phyloP scores from a whole-genome alignment of 2,113 vertebrate genomes.

The Muntiacus reevesi region DNA sequence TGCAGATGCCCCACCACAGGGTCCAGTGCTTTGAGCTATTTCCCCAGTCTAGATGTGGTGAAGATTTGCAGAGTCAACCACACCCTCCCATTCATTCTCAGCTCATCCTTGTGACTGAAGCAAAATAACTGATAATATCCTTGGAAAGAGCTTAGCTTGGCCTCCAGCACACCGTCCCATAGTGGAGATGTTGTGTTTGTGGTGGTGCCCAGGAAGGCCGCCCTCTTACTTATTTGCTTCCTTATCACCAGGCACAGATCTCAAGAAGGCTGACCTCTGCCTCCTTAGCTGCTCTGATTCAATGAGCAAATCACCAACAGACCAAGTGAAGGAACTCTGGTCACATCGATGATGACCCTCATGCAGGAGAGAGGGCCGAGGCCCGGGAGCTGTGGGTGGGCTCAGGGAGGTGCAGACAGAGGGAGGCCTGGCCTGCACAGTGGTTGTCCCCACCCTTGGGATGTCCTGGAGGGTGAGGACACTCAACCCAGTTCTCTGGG shows the following conservation, averaged over 20 bases:
- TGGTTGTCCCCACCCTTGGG: accelerated
- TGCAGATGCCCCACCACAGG: background rate
- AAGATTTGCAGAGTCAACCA: background rate
- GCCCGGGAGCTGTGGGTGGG: background rate
- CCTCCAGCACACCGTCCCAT: accelerated
- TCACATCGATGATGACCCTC: accelerated
- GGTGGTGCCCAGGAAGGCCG: background rate
- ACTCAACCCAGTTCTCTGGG: background rate
- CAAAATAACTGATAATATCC: background rate
- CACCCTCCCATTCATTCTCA: background rate
- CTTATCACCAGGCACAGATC: background rate
- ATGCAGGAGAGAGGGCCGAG: background rate
- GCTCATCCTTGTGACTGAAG: background rate
- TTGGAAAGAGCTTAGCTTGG: background rate
- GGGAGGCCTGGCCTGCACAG: background rate
- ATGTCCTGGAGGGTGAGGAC: background rate
- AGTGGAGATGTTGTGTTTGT: background rate
- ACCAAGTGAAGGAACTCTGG: background rate
- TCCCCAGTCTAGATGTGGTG: too few species aligned
- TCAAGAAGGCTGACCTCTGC: background rate
- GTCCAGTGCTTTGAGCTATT: background rate
- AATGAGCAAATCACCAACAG: background rate
- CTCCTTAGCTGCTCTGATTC: background rate
- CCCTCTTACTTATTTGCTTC: background rate
- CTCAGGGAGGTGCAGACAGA: accelerated